Evolutionary conservation across 2,888 invertebrate species (phyloP).

Genomic region (Melikaiella ostensackeni): DNA sequence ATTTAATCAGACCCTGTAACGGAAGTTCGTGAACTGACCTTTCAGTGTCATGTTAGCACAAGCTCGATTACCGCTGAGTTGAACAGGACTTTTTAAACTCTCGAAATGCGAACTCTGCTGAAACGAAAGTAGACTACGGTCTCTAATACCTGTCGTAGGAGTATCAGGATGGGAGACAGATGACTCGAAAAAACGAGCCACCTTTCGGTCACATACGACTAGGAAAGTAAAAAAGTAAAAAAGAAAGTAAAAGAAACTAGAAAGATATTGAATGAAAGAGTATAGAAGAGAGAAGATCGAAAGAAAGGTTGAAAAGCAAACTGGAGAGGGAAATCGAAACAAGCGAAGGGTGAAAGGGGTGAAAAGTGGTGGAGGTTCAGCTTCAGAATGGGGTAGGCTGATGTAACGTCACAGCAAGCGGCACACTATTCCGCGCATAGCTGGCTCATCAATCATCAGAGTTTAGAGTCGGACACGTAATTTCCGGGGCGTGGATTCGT

Average conservation of each 20-base stretch:
- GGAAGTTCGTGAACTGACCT: not conserved
- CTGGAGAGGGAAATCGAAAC: not conserved
- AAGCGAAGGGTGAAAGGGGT: not conserved
- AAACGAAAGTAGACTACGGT: slow-evolving; percentile 16
- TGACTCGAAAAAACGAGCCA: slow-evolving; percentile 31
- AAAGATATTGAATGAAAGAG: not conserved
- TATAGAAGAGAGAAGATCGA: not conserved
- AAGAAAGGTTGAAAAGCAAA: not conserved
- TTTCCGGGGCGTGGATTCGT: slow-evolving; percentile 76
- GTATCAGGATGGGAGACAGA: slow-evolving; percentile 36
- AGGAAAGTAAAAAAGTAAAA: not conserved
- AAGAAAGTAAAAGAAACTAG: not conserved
- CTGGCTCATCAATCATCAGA: slow-evolving; percentile 75
- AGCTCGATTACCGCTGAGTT: slow-evolving; percentile 24
- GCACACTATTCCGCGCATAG: slow-evolving; percentile 52
- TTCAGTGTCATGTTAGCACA: slow-evolving; percentile 26
- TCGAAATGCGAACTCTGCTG: slow-evolving; percentile 24
- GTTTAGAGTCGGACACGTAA: slow-evolving; percentile 76
- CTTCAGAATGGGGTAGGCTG: slow-evolving; percentile 29
- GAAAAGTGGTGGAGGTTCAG: not conserved
- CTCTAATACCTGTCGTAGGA: slow-evolving; percentile 37
- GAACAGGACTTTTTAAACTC: slow-evolving; percentile 30
- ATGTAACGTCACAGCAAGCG: slow-evolving; percentile 43
- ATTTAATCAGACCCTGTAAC: not conserved
- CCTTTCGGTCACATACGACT: slow-evolving; percentile 8